phyloP scores from a whole-genome alignment of 2,113 vertebrate species.

The Melanotaenia duboulayi region DNA sequence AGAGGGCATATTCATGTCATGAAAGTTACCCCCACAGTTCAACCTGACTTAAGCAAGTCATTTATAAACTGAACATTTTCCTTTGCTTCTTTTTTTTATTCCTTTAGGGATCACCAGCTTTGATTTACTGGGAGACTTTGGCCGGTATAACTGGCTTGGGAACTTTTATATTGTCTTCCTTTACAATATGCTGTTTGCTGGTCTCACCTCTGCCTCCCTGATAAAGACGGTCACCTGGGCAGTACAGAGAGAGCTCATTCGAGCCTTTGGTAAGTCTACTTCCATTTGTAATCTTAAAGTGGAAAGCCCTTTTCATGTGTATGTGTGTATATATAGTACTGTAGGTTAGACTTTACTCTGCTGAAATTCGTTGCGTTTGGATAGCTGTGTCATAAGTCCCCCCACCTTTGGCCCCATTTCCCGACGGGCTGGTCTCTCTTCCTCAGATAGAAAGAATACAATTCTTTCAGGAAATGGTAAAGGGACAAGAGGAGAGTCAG shows the following conservation, averaged over 20 bases:
- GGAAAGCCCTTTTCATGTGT: neutral
- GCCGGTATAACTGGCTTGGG: slow-evolving; percentile 95
- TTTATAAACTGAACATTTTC: slow-evolving; percentile 4
- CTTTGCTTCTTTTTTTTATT: neutral
- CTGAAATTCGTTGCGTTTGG: slow-evolving; percentile 31
- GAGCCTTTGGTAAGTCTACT: slow-evolving; percentile 90
- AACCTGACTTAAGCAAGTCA: neutral
- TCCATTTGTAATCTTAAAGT: neutral
- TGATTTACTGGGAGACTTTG: slow-evolving; percentile 94
- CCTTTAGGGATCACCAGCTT: slow-evolving; percentile 93
- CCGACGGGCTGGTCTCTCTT: slow-evolving; percentile 83
- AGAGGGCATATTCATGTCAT: slow-evolving; percentile 41
- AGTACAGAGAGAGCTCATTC: slow-evolving; percentile 91
- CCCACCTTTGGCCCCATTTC: slow-evolving; percentile 74
- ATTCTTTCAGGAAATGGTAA: slow-evolving; percentile 84
- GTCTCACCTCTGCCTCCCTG: slow-evolving; percentile 92
- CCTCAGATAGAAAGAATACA: slow-evolving; percentile 87
- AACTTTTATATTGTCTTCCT: slow-evolving; percentile 96
- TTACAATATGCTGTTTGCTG: slow-evolving; percentile 95
- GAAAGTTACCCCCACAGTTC: neutral
- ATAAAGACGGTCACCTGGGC: slow-evolving; percentile 94
- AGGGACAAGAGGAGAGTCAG: slow-evolving; percentile 62
- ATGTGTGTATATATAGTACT: neutral
- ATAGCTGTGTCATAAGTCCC: slow-evolving; percentile 63
- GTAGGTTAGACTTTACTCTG: slow-evolving; percentile 4